A percentile compares a stretch with the other conserved stretches of the same genome.
Conservation (phyloP, 2,113 vertebrate genomes). For the Lophochroa leadbeateri region DNA sequence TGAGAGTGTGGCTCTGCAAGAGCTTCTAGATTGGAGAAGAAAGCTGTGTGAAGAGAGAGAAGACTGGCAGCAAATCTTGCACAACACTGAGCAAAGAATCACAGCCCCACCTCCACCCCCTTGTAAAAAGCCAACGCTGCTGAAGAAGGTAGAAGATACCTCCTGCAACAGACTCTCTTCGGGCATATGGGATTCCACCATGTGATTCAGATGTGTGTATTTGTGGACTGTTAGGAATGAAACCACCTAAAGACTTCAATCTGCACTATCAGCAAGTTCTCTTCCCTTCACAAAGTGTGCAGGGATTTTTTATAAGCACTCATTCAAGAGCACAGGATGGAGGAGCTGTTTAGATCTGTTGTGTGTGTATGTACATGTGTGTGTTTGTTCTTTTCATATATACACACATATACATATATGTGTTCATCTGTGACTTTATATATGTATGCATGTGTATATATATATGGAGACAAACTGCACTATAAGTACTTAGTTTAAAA, state of each 20-base stretch:
- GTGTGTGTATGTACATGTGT: not conserved
- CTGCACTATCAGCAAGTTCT: conserved; percentile 12
- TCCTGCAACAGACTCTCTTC: conserved; percentile 71
- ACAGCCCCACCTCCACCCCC: conserved; percentile 77
- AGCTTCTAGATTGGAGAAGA: conserved; percentile 86
- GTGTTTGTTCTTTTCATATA: not conserved
- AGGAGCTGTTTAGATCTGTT: not conserved
- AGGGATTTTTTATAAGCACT: conserved; percentile 1
- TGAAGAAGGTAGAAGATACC: conserved; percentile 78
- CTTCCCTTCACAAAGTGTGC: not conserved
- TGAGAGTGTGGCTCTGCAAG: conserved; percentile 82
- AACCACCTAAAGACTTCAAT: not conserved
- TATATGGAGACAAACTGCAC: conserved; percentile 34
- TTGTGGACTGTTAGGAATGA: not conserved
- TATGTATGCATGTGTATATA: not conserved
- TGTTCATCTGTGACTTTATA: not conserved
- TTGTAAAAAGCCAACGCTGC: conserved; percentile 78
- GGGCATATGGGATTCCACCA: conserved; percentile 70
- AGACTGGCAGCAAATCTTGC: conserved; percentile 76
- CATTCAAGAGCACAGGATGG: conserved; percentile 44
- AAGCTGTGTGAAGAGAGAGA: conserved; percentile 82
- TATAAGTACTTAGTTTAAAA: not conserved
- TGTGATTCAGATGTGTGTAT: conserved; percentile 13
- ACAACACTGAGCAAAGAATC: conserved; percentile 70
- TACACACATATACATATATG: not conserved